Percentiles rank a stretch among this genome's conserved stretches.
Evolutionary conservation across 2,113 vertebrate genomes (phyloP).

Genomic region (Nibea albiflora): DNA sequence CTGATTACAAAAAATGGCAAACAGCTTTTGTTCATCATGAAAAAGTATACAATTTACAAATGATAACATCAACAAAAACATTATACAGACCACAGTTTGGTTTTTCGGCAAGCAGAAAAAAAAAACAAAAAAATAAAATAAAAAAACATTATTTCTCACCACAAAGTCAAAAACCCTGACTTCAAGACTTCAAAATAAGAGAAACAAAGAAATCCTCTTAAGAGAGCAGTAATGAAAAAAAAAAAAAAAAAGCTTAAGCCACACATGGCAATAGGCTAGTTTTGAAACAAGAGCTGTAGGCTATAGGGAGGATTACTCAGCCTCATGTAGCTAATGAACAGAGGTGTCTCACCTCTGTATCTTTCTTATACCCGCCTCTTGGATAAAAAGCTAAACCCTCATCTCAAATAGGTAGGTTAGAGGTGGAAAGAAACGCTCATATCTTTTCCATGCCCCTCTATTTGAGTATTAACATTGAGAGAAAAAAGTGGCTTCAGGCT

Average conservation of each 20-base stretch:
- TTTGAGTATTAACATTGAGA: slow-evolving; percentile 59
- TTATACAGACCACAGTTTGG: slow-evolving; percentile 84
- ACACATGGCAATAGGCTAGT: slow-evolving; percentile 79
- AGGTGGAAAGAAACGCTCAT: slow-evolving; percentile 63
- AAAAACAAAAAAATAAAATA: slow-evolving; percentile 19
- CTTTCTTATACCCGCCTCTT: slow-evolving; percentile 18
- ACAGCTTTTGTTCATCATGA: slow-evolving; percentile 73
- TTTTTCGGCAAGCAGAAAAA: slow-evolving; percentile 80
- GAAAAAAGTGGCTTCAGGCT: slow-evolving; percentile 51
- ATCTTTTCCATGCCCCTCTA: slow-evolving; percentile 48
- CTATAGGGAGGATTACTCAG: slow-evolving; percentile 76
- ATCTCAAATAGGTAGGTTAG: slow-evolving; percentile 55
- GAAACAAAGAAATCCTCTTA: slow-evolving; percentile 72
- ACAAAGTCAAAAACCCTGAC: slow-evolving; percentile 71
- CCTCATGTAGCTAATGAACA: slow-evolving; percentile 73
- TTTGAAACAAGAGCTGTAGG: slow-evolving; percentile 79
- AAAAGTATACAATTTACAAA: slow-evolving; percentile 81
- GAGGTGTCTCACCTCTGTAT: slow-evolving; percentile 60
- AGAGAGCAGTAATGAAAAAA: slow-evolving; percentile 62
- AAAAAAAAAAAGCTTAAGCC: slow-evolving; percentile 75
- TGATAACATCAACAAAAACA: slow-evolving; percentile 76
- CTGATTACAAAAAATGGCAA: slow-evolving; percentile 69
- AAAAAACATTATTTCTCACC: slow-evolving; percentile 60
- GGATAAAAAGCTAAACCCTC: slow-evolving; percentile 60
- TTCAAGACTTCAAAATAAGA: slow-evolving; percentile 66